Evolutionary conservation across 2,797 vertebrate genomes (phyloP).

Genomic region (Amblyraja radiata): DNA sequence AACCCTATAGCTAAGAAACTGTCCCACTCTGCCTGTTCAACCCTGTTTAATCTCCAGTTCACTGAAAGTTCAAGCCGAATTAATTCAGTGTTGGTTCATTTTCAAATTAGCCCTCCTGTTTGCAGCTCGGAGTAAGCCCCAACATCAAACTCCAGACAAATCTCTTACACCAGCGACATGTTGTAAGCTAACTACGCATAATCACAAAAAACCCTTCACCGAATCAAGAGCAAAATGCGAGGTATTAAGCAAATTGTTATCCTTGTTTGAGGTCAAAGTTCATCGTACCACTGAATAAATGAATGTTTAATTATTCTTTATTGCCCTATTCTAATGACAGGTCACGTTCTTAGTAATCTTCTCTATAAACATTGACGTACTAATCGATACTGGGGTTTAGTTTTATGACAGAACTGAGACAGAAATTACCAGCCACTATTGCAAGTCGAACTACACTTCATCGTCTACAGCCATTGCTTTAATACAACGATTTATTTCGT

Average conservation of each 20-base stretch:
- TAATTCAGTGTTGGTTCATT: conserved; percentile 68
- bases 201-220: conserved; percentile 20
- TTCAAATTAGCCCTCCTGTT: conserved; percentile 66
- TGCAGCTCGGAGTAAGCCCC: conserved; percentile 38
- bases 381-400: conserved; percentile 37
- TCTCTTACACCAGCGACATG: conserved; percentile 1
- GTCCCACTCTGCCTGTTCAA: conserved; percentile 66
- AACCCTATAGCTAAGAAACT: conserved; percentile 70
- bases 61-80: conserved; percentile 74
- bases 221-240: conserved; percentile 15
- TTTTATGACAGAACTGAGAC: conserved; percentile 33
- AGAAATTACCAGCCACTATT: conserved; percentile 19
- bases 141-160: conserved; percentile 29
- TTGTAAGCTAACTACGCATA: conserved; percentile 1
- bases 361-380: conserved; percentile 25
- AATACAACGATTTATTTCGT: conserved; percentile 24
- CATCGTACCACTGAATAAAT: conserved; percentile 60
- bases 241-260: conserved; percentile 38
- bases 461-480: conserved; percentile 19
- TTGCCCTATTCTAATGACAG: conserved; percentile 53
- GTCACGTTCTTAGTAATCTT: conserved; percentile 46
- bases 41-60: conserved; percentile 74
- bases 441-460: conserved; percentile 6
- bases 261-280: conserved; percentile 54
- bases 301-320: conserved; percentile 53